Base-by-base conservation (phyloP, 2,888 invertebrate species). In the Colletes collaris region DNA sequence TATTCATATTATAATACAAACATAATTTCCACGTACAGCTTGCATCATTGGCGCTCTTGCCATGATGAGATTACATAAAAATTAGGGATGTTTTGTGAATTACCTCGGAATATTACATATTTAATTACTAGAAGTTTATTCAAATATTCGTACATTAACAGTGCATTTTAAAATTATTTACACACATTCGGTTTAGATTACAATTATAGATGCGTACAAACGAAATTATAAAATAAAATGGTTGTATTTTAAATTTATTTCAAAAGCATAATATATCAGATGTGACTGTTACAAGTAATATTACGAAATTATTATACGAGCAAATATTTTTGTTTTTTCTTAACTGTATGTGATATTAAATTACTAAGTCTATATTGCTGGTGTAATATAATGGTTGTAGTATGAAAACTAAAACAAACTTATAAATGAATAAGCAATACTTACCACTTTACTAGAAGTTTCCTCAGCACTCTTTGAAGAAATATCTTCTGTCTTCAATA, bases 391-490 rank as follows among this genome's bases (percentile, higher is more conserved):
- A 27, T 11, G n/a, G 13, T 69, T n/a, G 13, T n/a, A 11, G 7
- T 11, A 27, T 27, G 27, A 27, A 60, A 27, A 11, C 10, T 40
- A 27, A 46, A 53, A 50, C 11, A n/a, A 46, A 58, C 4, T 46
- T 62, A 50, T 11, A 11, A 65, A 7, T 7, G 0, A 16, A 40
- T 7, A 8, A 19, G 44, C 0, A 16, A 44, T 52, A 62, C 89
- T 85, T 87, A 90, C 90, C 79, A 82, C 79, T 78, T 85, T 86
- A 69, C 82, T 87, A 69, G 83, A 83, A 66, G 82, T 81, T 68
- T 88, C 89, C 73, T 70, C 86, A 66, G 89, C 89, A 52, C 82
- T 86, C 83, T 90, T 86, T 49, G 78, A 82, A 80, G 85, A 87
- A 80, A 87, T 88, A 79, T 75, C 87, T 67, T 83, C 88, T 63